Conservation (phyloP, 2,888 invertebrate genomes). For the Vanessa cardui region DNA sequence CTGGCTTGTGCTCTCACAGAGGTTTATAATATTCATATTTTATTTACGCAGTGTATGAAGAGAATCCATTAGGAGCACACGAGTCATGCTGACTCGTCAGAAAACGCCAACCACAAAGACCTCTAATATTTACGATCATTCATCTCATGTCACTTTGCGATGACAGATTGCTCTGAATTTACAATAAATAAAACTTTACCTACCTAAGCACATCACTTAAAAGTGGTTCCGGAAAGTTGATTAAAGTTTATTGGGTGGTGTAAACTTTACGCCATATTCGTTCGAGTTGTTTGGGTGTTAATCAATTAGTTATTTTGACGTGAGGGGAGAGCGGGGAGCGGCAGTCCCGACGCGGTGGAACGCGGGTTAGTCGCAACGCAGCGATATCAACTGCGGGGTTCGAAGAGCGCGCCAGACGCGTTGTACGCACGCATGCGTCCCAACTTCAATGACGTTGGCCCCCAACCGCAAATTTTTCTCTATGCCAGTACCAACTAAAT, state of each 20-base stretch:
- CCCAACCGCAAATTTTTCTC: constrained; percentile 70
- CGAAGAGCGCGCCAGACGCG: constrained; percentile 42
- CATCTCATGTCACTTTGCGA: constrained; percentile 63
- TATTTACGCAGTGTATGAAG: constrained; percentile 44
- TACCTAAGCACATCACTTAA: constrained; percentile 50
- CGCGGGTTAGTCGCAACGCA: constrained; percentile 54
- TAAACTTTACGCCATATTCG: constrained; percentile 36
- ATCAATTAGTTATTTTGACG: constrained; percentile 76
- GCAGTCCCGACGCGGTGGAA: constrained; percentile 39
- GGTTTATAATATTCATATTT: constrained; percentile 40
- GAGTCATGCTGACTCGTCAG: constrained; percentile 52
- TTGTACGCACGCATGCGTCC: constrained; percentile 56
- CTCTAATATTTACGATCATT: constrained; percentile 69
- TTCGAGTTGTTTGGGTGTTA: constrained; percentile 54
- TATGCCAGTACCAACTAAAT: constrained; percentile 71
- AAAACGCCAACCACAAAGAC: constrained; percentile 49
- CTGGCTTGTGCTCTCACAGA: constrained; percentile 3
- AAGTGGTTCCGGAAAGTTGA: constrained; percentile 40
- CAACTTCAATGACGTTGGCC: constrained; percentile 41
- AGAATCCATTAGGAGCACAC: constrained; percentile 53
- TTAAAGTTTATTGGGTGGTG: constrained; percentile 32
- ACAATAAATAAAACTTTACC: constrained; percentile 44
- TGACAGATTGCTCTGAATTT: constrained; percentile 53
- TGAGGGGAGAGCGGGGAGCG: constrained; percentile 49
- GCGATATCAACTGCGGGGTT: constrained; percentile 59